A percentile compares a stretch with the other conserved stretches of the same genome.
phyloP scores from a whole-genome alignment of 2,888 invertebrate genomes.

The Hypselothyrea guttata region DNA sequence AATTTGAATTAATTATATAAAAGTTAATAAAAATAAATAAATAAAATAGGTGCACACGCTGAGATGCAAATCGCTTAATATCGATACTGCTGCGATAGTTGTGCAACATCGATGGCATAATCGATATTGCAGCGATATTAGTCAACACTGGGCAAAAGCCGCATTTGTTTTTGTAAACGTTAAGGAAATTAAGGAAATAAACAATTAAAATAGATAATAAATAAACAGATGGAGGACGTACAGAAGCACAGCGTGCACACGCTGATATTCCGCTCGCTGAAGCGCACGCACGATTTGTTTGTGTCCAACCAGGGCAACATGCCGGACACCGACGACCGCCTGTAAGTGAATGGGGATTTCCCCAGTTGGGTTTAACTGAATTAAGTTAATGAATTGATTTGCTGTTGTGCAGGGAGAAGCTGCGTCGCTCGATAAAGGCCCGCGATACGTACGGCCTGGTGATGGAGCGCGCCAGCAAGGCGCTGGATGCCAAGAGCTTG shows the following conservation, averaged over 20 bases:
- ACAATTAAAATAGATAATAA: constrained; percentile 3
- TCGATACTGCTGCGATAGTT: too few relatives aligned
- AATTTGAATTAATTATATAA: too few relatives aligned
- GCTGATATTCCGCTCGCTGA: constrained; percentile 96
- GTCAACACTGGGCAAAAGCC: constrained; percentile 11
- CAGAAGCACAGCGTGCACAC: constrained; percentile 99
- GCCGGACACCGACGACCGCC: constrained; percentile 91
- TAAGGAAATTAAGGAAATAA: constrained; percentile 24
- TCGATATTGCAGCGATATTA: too few relatives aligned
- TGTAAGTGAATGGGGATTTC: constrained; percentile 86
- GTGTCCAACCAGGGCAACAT: constrained; percentile 93
- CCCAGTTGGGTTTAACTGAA: background rate
- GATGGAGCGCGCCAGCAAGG: constrained; percentile 87
- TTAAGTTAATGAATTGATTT: background rate
- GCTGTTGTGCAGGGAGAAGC: constrained; percentile 85
- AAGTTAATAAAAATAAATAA: too few relatives aligned
- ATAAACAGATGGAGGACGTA: constrained; percentile 87
- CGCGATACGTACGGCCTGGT: constrained; percentile 93
- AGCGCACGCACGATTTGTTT: constrained; percentile 99
- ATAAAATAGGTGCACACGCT: too few relatives aligned
- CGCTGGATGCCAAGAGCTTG: constrained; percentile 64
- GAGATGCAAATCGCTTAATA: too few relatives aligned
- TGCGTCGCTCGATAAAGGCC: constrained; percentile 89
- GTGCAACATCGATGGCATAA: too few relatives aligned
- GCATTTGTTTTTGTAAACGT: constrained; percentile 17